Conservation (phyloP, 2,888 invertebrate species). For the Kuschelorhynchus macadamiae region DNA sequence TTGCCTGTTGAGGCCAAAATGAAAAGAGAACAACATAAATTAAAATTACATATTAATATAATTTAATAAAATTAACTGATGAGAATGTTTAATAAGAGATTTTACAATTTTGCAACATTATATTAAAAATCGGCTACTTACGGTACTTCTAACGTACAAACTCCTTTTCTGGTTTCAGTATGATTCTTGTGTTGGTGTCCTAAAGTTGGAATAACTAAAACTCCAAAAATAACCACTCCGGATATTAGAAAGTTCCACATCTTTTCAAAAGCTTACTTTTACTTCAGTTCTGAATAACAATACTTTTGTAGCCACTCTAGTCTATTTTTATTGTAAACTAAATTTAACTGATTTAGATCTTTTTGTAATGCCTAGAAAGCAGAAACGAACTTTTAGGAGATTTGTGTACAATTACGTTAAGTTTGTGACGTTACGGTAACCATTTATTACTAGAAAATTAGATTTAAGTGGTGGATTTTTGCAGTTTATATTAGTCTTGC, state of each 20-base stretch:
- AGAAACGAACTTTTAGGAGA: slow-evolving; percentile 9
- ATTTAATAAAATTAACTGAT: too few species aligned
- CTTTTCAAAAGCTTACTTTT: slow-evolving; percentile 22
- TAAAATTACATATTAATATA: too few species aligned
- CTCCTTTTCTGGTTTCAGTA: slow-evolving; percentile 65
- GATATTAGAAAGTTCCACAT: slow-evolving; percentile 28
- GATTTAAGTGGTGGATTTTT: neutral
- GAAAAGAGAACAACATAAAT: too few species aligned
- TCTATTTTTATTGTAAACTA: slow-evolving; percentile 18
- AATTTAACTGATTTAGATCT: slow-evolving; percentile 17
- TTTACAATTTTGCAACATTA: too few species aligned
- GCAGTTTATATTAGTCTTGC: too few species aligned
- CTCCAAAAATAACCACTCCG: slow-evolving; percentile 16
- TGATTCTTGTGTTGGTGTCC: slow-evolving; percentile 20
- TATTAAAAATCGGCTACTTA: too few species aligned
- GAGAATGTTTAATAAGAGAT: too few species aligned
- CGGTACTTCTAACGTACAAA: slow-evolving; percentile 78
- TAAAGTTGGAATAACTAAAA: slow-evolving; percentile 9
- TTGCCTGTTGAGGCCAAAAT: too few species aligned
- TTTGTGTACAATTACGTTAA: neutral
- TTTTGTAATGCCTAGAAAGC: slow-evolving; percentile 27
- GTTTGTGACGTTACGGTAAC: slow-evolving; percentile 1
- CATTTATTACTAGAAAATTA: too few species aligned
- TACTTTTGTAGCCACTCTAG: neutral
- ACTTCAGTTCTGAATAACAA: slow-evolving; percentile 5